Percentiles rank a stretch among this genome's conserved stretches.
These are phyloP conservation scores for Notamacropus eugenii DNA, from an alignment of 2,797 vertebrate species.

Conservation along the genomic window DNA sequence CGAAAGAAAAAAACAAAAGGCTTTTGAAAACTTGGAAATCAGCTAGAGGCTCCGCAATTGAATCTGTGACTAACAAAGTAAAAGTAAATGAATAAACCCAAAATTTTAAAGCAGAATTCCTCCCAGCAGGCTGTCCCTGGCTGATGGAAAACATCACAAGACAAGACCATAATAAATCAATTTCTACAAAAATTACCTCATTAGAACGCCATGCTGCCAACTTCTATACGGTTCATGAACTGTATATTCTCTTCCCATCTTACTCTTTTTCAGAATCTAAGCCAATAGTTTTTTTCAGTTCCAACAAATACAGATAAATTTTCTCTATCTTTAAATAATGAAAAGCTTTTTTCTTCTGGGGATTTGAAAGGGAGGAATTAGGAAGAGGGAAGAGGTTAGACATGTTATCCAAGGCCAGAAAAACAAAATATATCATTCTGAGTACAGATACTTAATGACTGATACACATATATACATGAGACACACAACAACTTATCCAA, in stretches of 20 bases:
- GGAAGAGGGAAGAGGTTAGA: background rate
- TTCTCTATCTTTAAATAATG: constrained; percentile 39
- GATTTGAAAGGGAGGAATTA: constrained; percentile 30
- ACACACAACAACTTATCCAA: background rate
- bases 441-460: constrained; percentile 7
- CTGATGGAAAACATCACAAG: constrained; percentile 51
- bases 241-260: constrained; percentile 41
- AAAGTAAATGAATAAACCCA: constrained; percentile 40
- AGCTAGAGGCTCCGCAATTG: constrained; percentile 21
- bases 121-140: background rate
- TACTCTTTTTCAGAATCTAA: constrained; percentile 55
- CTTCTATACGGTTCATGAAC: constrained; percentile 65
- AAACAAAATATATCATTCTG: background rate
- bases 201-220: constrained; percentile 55
- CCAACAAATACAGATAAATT: constrained; percentile 5
- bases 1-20: background rate
- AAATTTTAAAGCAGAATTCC: constrained; percentile 36
- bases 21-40: constrained; percentile 49
- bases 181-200: constrained; percentile 22
- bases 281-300: background rate
- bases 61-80: background rate
- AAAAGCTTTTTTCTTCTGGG: constrained; percentile 14
- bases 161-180: constrained; percentile 38
- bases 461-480: background rate
- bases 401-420: constrained; percentile 2